These are phyloP conservation scores for Cynopterus brachyotis DNA, from an alignment of 2,113 vertebrate genomes.

Conservation along the genomic window DNA sequence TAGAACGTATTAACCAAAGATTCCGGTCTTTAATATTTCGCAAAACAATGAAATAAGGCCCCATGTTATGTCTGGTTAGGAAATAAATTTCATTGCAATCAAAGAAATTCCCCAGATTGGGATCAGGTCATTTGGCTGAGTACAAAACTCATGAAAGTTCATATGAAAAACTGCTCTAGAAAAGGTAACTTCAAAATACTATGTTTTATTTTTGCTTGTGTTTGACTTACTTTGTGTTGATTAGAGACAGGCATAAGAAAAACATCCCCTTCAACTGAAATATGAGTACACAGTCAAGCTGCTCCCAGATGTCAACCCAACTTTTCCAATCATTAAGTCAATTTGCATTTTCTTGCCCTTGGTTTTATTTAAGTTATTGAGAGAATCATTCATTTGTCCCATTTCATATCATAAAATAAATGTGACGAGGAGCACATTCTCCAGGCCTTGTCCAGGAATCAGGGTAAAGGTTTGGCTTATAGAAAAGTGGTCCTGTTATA, in stretches of 20 bases:
- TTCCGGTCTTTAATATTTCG: background rate
- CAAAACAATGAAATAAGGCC: background rate
- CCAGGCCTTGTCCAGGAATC: conserved; percentile 23
- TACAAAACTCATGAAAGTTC: background rate
- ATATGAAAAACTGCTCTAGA: background rate
- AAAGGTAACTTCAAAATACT: background rate
- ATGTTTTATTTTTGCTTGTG: background rate
- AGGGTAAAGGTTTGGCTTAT: background rate
- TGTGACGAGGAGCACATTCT: background rate
- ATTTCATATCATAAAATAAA: background rate
- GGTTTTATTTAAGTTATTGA: background rate
- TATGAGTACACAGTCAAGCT: background rate
- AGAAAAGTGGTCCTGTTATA: background rate
- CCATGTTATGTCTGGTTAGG: background rate
- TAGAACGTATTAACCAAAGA: background rate
- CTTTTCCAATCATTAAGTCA: background rate
- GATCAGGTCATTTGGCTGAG: background rate
- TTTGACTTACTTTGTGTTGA: background rate
- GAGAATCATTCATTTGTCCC: background rate
- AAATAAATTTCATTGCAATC: background rate
- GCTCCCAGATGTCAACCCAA: background rate
- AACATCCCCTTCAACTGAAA: background rate
- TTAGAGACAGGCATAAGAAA: background rate
- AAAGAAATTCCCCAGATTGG: background rate
- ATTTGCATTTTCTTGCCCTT: background rate